A percentile compares a stretch with the other conserved stretches of the same genome.
phyloP scores from a whole-genome alignment of 2,797 vertebrate species.

The Xenops minutus region DNA sequence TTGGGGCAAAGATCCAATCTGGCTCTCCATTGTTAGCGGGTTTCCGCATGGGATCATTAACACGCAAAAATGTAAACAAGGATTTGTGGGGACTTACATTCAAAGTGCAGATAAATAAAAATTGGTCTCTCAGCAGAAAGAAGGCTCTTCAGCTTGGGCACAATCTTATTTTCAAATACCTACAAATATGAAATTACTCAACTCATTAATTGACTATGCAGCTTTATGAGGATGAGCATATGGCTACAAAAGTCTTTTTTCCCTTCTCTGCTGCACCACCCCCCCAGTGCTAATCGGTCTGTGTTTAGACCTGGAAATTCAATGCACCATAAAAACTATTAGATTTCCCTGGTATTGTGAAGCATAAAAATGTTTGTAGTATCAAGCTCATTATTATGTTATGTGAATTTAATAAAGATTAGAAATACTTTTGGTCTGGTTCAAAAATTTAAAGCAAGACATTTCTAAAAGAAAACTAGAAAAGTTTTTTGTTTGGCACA shows the following conservation, averaged over 20 bases:
- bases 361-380: conserved; percentile 3
- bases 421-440: not conserved
- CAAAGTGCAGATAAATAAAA: conserved; percentile 8
- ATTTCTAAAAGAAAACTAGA: not conserved
- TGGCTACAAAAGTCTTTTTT: conserved; percentile 5
- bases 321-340: conserved; percentile 36
- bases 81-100: not conserved
- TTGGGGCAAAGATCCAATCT: conserved; percentile 42
- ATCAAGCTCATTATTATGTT: not conserved
- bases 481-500: not conserved
- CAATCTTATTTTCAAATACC: not conserved
- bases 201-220: conserved; percentile 25
- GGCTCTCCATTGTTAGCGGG: not conserved
- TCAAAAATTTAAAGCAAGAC: not conserved
- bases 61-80: not conserved
- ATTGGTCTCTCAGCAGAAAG: not conserved
- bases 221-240: conserved; percentile 34
- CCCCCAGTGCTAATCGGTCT: not conserved
- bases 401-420: not conserved
- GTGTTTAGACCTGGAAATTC: conserved; percentile 44
- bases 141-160: not conserved
- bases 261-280: not conserved
- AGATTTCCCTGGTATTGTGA: not conserved
- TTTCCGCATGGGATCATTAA: not conserved
- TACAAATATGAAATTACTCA: conserved; percentile 29